These are phyloP conservation scores for Melipona quadrifasciata DNA, from an alignment of 1,140 invertebrate genomes.

Conservation along the genomic window DNA sequence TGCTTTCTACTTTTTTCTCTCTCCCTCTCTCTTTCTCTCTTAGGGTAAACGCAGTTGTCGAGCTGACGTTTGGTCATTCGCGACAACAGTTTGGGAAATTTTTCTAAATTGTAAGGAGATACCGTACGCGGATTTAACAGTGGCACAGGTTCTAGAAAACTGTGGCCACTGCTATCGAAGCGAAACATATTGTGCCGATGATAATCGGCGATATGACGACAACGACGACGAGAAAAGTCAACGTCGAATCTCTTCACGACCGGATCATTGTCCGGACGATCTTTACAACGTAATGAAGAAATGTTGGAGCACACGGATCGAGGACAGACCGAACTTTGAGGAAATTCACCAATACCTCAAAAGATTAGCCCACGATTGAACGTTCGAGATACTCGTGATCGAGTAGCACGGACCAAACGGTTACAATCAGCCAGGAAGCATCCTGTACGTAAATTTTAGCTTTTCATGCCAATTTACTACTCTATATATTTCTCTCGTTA, in stretches of 20 bases:
- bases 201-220: slow-evolving; percentile 71
- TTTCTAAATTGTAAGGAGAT: slow-evolving; percentile 87
- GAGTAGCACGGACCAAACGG: slow-evolving; percentile 77
- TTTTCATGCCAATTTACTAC: neutral
- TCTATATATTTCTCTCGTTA: neutral
- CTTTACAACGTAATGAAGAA: slow-evolving; percentile 89
- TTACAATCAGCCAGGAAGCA: slow-evolving; percentile 80
- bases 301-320: slow-evolving; percentile 87
- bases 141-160: slow-evolving; percentile 90
- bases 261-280: slow-evolving; percentile 84
- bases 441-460: slow-evolving; percentile 62
- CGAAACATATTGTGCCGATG: slow-evolving; percentile 57
- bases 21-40: neutral
- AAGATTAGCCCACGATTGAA: slow-evolving; percentile 85
- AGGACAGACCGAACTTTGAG: slow-evolving; percentile 87
- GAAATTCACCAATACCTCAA: slow-evolving; percentile 90
- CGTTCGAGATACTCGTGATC: slow-evolving; percentile 46
- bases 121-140: slow-evolving; percentile 88
- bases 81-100: slow-evolving; percentile 91
- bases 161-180: slow-evolving; percentile 86
- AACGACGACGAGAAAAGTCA: slow-evolving; percentile 73
- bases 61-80: slow-evolving; percentile 91
- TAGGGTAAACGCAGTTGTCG: slow-evolving; percentile 88
- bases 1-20: neutral
- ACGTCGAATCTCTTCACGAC: slow-evolving; percentile 80